These are phyloP conservation scores for Lampris megalopsis DNA, from an alignment of 2,113 vertebrate species.

Conservation along the genomic window DNA sequence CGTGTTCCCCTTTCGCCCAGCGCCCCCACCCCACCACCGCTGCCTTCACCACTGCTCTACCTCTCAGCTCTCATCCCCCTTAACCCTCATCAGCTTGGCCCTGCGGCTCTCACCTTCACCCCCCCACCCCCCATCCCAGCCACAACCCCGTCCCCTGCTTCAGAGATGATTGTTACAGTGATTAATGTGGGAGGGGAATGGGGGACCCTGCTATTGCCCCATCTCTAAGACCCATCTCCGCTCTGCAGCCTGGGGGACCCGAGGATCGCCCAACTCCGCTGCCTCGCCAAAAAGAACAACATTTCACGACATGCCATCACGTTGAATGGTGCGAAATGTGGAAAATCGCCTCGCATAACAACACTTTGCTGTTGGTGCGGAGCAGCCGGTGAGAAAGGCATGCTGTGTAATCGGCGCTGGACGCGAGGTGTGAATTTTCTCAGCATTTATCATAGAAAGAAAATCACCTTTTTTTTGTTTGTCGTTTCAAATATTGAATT, in stretches of 20 bases:
- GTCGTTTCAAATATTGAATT: slow-evolving; percentile 13
- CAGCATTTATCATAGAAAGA: slow-evolving; percentile 2
- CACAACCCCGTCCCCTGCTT: slow-evolving; percentile 43
- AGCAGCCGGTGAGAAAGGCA: slow-evolving; percentile 30
- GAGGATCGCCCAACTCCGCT: not conserved
- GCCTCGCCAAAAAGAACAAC: slow-evolving; percentile 23
- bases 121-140: slow-evolving; percentile 39
- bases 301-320: slow-evolving; percentile 12
- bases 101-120: slow-evolving; percentile 49
- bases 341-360: slow-evolving; percentile 1
- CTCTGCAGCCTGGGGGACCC: slow-evolving; percentile 24
- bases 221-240: slow-evolving; percentile 47
- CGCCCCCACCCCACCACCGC: not conserved
- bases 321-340: slow-evolving; percentile 20
- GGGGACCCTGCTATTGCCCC: slow-evolving; percentile 56
- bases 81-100: slow-evolving; percentile 42
- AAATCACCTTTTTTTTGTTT: slow-evolving; percentile 13
- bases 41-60: not conserved
- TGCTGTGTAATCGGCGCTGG: slow-evolving; percentile 20
- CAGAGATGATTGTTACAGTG: slow-evolving; percentile 69
- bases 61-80: slow-evolving; percentile 9
- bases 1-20: slow-evolving; percentile 9
- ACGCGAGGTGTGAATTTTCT: slow-evolving; percentile 19
- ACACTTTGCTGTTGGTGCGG: not conserved
- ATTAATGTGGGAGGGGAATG: slow-evolving; percentile 73